These are phyloP conservation scores for Leucania comma DNA, from an alignment of 2,888 invertebrate genomes.

Conservation along the genomic window DNA sequence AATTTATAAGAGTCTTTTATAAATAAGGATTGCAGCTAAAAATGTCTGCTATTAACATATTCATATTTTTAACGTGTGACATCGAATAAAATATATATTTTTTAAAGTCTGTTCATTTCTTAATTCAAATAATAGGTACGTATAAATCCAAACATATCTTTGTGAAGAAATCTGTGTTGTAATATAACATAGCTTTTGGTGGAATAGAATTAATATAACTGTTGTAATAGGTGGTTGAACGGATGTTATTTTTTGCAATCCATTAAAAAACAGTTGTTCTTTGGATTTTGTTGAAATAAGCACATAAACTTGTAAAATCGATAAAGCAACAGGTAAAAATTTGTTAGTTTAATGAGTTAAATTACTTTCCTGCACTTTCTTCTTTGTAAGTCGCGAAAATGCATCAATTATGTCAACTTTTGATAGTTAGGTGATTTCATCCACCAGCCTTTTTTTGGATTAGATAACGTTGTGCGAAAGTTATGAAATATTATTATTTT, in stretches of 20 bases:
- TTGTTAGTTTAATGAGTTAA: too few species aligned
- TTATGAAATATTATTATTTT: too few species aligned
- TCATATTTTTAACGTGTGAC: not conserved
- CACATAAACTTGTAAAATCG: too few species aligned
- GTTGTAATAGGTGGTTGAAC: not conserved
- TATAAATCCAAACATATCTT: not conserved
- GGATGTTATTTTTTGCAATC: constrained; percentile 1
- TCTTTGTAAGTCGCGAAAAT: too few species aligned
- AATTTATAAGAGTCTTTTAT: not conserved
- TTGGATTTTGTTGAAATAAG: not conserved
- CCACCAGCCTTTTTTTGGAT: too few species aligned
- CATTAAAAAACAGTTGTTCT: not conserved
- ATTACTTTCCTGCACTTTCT: too few species aligned
- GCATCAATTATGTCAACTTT: too few species aligned
- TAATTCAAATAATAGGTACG: not conserved
- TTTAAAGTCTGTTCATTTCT: not conserved
- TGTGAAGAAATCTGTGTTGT: constrained; percentile 1
- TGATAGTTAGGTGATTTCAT: too few species aligned
- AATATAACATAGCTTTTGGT: constrained; percentile 14
- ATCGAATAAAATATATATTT: constrained; percentile 9
- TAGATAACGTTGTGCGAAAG: too few species aligned
- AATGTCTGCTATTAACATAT: constrained; percentile 35
- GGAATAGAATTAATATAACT: constrained; percentile 11
- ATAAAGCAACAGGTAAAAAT: too few species aligned
- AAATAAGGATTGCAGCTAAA: not conserved